Evolutionary conservation across 2,113 vertebrate species (phyloP).

Genomic region (Calcarius ornatus): DNA sequence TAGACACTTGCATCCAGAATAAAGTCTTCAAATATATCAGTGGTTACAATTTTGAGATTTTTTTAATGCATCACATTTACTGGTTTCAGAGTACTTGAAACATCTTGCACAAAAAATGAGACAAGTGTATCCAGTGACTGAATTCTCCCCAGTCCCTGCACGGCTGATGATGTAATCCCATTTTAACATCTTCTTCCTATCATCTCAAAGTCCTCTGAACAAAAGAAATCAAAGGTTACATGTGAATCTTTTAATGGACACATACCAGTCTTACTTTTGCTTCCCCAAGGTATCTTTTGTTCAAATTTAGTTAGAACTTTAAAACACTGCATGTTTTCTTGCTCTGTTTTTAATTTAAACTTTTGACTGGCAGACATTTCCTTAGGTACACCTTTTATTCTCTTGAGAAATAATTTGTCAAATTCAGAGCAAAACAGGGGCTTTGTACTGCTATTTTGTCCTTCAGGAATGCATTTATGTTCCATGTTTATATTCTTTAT

Average conservation of each 20-base stretch:
- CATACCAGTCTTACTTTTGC: neutral
- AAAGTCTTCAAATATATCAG: neutral
- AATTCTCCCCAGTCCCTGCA: neutral
- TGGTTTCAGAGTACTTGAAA: neutral
- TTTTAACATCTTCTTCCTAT: slow-evolving; percentile 1
- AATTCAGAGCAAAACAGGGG: neutral
- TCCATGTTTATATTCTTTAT: slow-evolving; percentile 33
- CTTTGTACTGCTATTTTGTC: neutral
- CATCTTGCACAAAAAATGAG: neutral
- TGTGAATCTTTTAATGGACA: neutral
- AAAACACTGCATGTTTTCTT: neutral
- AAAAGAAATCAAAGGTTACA: neutral
- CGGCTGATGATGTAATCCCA: neutral
- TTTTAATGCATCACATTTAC: neutral
- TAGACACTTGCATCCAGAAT: neutral
- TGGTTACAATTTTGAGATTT: neutral
- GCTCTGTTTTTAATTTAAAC: slow-evolving; percentile 39
- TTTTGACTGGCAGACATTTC: neutral
- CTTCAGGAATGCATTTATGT: slow-evolving; percentile 7
- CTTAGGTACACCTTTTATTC: slow-evolving; percentile 11
- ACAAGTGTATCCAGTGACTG: neutral
- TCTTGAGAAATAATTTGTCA: slow-evolving; percentile 17
- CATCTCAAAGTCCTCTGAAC: neutral
- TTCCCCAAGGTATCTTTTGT: neutral
- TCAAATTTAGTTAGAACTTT: neutral